Conservation (phyloP, 1,140 invertebrate species). For the Drosophila watanabei region DNA sequence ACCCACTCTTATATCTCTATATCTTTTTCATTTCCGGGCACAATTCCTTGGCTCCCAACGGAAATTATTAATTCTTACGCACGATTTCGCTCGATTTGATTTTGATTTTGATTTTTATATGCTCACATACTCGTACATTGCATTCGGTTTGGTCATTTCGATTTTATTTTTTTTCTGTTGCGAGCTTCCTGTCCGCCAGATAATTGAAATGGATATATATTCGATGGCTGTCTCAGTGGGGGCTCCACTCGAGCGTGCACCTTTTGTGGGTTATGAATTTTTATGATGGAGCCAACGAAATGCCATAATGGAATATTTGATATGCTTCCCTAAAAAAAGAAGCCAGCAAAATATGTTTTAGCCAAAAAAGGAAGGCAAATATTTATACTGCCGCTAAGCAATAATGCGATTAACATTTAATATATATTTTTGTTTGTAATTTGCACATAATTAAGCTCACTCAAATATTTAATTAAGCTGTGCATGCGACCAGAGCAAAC, state of each 20-base stretch:
- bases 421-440: conserved; percentile 65
- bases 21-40: conserved; percentile 45
- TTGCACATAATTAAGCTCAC: conserved; percentile 70
- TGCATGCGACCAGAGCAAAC: conserved; percentile 38
- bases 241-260: conserved; percentile 45
- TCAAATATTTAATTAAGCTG: conserved; percentile 53
- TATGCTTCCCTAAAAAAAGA: conserved; percentile 1
- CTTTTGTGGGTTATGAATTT: conserved; percentile 72
- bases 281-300: conserved; percentile 55
- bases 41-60: conserved; percentile 31
- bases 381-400: conserved; percentile 29
- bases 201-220: conserved; percentile 72
- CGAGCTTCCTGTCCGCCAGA: conserved; percentile 32
- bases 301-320: conserved; percentile 66
- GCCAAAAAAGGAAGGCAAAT: conserved; percentile 3
- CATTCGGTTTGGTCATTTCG: conserved; percentile 36
- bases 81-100: conserved; percentile 78
- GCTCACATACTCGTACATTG: conserved; percentile 26
- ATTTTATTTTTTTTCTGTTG: conserved; percentile 7
- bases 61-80: conserved; percentile 81
- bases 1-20: background rate
- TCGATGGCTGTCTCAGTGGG: conserved; percentile 20
- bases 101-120: conserved; percentile 81
- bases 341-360: background rate
- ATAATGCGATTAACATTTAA: conserved; percentile 67